Base-by-base conservation (phyloP, 2,888 invertebrate genomes). In the Lasioglossum malachurum region DNA sequence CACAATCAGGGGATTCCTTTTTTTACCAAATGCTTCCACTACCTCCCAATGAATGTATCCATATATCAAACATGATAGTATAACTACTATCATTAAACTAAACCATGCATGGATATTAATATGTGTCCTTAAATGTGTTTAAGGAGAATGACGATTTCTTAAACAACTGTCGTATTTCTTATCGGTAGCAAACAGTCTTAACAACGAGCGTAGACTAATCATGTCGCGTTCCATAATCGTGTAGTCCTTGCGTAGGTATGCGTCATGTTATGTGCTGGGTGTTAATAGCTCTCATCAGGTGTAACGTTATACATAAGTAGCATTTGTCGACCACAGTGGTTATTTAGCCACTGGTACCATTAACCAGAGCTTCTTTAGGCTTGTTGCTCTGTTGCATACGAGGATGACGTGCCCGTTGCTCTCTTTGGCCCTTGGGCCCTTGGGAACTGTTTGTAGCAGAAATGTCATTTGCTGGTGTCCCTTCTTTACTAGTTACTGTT, bases 341-440 rank as follows among this genome's bases (percentile, higher is more conserved):
- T 88, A 85, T 88, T 94, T 95, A 95, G 94, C 95, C 95, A 94
- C 95, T 95, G 93, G 97, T 96, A 96, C 97, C 97, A 95, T 97
- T 97, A 91, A 97, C 96, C 95, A 97, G 96, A 94, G 97, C 96
- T 95, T 97, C 97, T 92, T 97, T 96, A 91, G 96, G 96, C 95
- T 96, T 96, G 94, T 95, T 95, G 93, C 96, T 96, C 94, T 93
- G 95, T 86, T 93, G 95, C 87, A 94, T 94, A 86, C 95, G 94
- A 79, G 94, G 87, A 87, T 93, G 94, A 86, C 95, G 95, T 84
- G 92, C 87, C 87, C 95, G 93, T 78, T 93, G 93, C 80, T 95
- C 95, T 86, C 95, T 92, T 74, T 95, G 95, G 69, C 93, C 93
- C 83, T 95, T 95, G 27, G 94, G 94, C 57, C 94, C 95, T 87